Evolutionary conservation across 2,113 vertebrate genomes (phyloP).

Genomic region (Anhinga rufa): DNA sequence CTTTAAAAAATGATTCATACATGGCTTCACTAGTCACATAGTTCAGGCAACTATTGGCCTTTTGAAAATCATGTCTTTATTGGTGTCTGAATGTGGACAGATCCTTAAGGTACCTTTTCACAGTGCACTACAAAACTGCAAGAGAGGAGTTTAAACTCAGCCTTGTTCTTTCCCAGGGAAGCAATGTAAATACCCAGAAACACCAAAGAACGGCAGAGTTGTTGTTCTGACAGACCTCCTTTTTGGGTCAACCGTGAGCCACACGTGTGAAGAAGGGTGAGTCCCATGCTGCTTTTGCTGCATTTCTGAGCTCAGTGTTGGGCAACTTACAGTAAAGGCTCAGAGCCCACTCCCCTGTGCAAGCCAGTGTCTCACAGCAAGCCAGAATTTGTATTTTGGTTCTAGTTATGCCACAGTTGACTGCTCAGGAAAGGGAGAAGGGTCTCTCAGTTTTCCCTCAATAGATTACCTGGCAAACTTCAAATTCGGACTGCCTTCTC

Average conservation of each 20-base stretch:
- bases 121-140: not conserved
- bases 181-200: slow-evolving; percentile 7
- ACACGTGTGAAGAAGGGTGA: not conserved
- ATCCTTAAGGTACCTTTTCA: not conserved
- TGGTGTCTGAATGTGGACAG: slow-evolving; percentile 25
- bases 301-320: not conserved
- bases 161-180: slow-evolving; percentile 60
- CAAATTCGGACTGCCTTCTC: not conserved
- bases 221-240: slow-evolving; percentile 33
- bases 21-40: slow-evolving; percentile 65
- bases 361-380: not conserved
- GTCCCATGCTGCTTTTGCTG: not conserved
- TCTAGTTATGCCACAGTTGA: rapidly evolving
- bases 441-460: not conserved
- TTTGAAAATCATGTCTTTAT: not conserved
- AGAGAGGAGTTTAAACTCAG: slow-evolving; percentile 6
- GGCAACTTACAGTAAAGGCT: not conserved
- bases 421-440: not conserved
- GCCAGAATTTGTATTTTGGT: not conserved
- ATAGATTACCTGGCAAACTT: not conserved
- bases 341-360: rapidly evolving
- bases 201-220: slow-evolving; percentile 32
- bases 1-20: not conserved
- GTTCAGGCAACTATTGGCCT: not conserved
- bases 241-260: not conserved